Evolutionary conservation across 2,888 invertebrate genomes (phyloP).

Genomic region (Torymus tubicola): DNA sequence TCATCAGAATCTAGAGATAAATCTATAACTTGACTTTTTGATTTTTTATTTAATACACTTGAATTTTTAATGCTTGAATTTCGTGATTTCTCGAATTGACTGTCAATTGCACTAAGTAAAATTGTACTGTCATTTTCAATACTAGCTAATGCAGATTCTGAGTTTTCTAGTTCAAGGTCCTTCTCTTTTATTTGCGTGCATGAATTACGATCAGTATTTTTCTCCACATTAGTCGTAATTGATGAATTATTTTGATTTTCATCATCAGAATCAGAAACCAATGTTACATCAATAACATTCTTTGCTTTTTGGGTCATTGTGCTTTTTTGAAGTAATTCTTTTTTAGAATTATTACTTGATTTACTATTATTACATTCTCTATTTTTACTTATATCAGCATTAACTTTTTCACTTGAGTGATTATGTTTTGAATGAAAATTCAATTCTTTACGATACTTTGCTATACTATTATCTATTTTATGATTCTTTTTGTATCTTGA

Average conservation of each 20-base stretch:
- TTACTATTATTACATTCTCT: not conserved
- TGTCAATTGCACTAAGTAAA: constrained; percentile 2
- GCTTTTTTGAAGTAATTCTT: not conserved
- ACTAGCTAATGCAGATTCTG: not conserved
- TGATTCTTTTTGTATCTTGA: constrained; percentile 67
- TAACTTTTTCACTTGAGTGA: not conserved
- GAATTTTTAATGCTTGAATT: constrained; percentile 17
- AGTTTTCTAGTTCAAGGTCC: not conserved
- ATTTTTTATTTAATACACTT: constrained; percentile 2
- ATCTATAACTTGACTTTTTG: constrained; percentile 32
- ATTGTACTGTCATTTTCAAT: constrained; percentile 29
- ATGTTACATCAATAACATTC: constrained; percentile 35
- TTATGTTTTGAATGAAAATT: constrained; percentile 20
- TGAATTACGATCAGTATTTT: not conserved
- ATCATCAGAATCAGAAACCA: constrained; percentile 55
- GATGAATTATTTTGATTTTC: constrained; percentile 27
- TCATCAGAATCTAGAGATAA: constrained; percentile 46
- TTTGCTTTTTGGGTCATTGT: not conserved
- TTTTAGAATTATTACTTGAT: not conserved
- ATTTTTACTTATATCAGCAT: not conserved
- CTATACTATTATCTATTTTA: constrained; percentile 67
- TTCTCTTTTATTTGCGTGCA: not conserved
- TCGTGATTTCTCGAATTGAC: constrained; percentile 7
- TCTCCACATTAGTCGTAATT: not conserved
- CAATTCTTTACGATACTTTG: constrained; percentile 65